These are phyloP conservation scores for Amphiduros pacificus DNA, from an alignment of 2,888 invertebrate genomes.

Conservation along the genomic window DNA sequence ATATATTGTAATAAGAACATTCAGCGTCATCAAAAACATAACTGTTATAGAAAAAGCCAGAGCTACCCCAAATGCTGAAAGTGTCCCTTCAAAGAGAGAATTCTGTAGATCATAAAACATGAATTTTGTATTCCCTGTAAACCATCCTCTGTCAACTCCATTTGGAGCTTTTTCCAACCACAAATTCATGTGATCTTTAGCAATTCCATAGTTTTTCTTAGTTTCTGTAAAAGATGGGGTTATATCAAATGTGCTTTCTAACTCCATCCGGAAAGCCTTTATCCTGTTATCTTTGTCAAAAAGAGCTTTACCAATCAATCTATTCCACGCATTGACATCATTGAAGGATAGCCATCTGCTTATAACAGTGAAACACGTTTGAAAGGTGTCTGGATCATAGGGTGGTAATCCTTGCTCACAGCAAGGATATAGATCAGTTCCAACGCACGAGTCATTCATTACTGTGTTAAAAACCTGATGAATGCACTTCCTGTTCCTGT, in stretches of 20 bases:
- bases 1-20: constrained; percentile 78
- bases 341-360: not conserved
- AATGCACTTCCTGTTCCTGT: not conserved
- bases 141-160: constrained; percentile 72
- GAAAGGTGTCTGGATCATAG: not conserved
- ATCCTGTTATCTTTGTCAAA: constrained; percentile 14
- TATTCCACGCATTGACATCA: not conserved
- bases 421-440: not conserved
- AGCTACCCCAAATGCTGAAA: constrained; percentile 77
- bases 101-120: constrained; percentile 84
- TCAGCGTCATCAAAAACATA: constrained; percentile 79
- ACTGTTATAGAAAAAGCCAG: constrained; percentile 76
- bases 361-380: constrained; percentile 1
- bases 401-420: not conserved
- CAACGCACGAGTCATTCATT: not conserved
- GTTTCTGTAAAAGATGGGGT: constrained; percentile 72
- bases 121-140: constrained; percentile 61
- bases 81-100: constrained; percentile 79
- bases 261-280: constrained; percentile 8
- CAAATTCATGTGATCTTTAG: constrained; percentile 73
- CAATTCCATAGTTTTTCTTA: constrained; percentile 71
- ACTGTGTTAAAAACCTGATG: not conserved
- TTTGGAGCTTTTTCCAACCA: constrained; percentile 81
- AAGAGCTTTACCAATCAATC: not conserved
- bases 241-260: constrained; percentile 62